A percentile compares a stretch with the other conserved stretches of the same genome.
phyloP scores from a whole-genome alignment of 2,888 invertebrate genomes.

The Sphaerophoria taeniata region DNA sequence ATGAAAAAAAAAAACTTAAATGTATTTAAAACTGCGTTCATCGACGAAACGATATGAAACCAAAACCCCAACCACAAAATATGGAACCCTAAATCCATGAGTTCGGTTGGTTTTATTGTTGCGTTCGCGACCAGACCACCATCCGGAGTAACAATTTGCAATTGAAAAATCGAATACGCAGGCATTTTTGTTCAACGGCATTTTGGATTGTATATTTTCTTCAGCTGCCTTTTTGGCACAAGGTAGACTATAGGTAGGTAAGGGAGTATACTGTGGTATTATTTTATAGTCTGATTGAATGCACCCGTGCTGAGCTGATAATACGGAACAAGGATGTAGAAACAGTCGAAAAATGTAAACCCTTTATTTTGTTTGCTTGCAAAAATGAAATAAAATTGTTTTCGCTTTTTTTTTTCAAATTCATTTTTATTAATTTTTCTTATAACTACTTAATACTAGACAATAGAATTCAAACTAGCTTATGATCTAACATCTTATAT shows the following conservation, averaged over 20 bases:
- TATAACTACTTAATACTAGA: no score
- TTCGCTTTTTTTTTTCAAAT: no score
- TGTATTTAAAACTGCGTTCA: slow-evolving; percentile 30
- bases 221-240: slow-evolving; percentile 44
- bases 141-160: slow-evolving; percentile 53
- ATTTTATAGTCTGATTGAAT: slow-evolving; percentile 26
- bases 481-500: no score
- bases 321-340: neutral
- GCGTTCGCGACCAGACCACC: slow-evolving; percentile 9
- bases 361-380: neutral
- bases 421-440: no score
- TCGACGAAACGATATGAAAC: neutral
- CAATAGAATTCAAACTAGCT: no score
- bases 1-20: slow-evolving; percentile 23
- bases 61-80: slow-evolving; percentile 43
- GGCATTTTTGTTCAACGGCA: neutral
- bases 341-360: slow-evolving; percentile 1
- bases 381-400: neutral
- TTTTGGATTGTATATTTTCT: neutral
- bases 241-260: neutral
- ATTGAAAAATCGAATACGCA: slow-evolving; percentile 36
- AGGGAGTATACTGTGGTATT: neutral
- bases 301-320: neutral
- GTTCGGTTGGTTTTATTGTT: slow-evolving; percentile 43
- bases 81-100: slow-evolving; percentile 37